Evolutionary conservation across 2,113 vertebrate genomes (phyloP), one percentile per base, ranked within the genome.

Genomic region (Leptosomus discolor): DNA sequence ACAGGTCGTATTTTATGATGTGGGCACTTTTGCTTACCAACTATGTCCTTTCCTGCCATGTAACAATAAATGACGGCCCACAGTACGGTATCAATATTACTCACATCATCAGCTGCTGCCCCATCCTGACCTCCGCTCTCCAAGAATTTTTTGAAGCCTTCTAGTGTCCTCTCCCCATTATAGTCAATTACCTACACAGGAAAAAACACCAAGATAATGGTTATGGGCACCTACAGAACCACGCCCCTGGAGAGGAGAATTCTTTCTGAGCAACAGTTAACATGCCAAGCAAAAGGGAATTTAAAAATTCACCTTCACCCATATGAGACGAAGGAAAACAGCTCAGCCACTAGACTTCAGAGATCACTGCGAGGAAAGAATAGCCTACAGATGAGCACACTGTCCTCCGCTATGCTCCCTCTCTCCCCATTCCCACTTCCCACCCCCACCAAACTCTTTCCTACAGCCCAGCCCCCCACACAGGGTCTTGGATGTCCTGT

Each of bases 81-180:
- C n/a, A n/a, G n/a, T n/a, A n/a, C 36, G 34, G 7, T 5, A 27
- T 21, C 15, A 16, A 9, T 8, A 12, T n/a, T 80, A 98, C 98
- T 98, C 79, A 99, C 97, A 2, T 99, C 99, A 4, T 99, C 98
- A 60, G 98, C 99, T 36, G 98, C 99, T 1, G 99, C 99, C 3
- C 99, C 99, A 3, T 99, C 99, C 97, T 99, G 99, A 17, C 99
- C 99, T 6, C 99, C 99, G 0, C 99, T 99, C 97, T 99, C 99
- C 98, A 99, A 61, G 97, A 99, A 99, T 85, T 99, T 99, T 60
- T 98, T 98, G 94, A 99, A 99, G 46, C 99, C 99, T 23, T 99
- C 99, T 84, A 99, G 92, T 1, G 99, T 99, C 97, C 99, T 98
- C 97, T 99, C 99, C 0, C 99, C 99, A 1, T 99, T 99, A 95